Base-by-base conservation (phyloP, 2,888 invertebrate species). In the Lepas anatifera region DNA sequence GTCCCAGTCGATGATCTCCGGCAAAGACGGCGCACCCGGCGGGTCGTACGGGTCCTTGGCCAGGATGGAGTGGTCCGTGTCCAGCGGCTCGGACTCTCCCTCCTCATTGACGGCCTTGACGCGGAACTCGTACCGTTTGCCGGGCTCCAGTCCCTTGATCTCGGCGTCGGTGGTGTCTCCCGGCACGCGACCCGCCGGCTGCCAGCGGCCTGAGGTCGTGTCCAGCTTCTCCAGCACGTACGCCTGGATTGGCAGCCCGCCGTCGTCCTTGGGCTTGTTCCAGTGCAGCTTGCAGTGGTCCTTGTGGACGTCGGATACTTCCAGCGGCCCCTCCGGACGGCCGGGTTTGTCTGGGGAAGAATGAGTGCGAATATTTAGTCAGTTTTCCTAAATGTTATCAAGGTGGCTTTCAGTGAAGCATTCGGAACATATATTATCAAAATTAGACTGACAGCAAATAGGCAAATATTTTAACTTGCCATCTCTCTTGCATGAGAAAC, bases 1-100 rank as follows among this genome's bases (percentile, higher is more conserved):
- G 76, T 92, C 90, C 88, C 90, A 95, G 80, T 95, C 95, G 73
- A 88, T 86, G 69, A 94, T 88, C 79, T 93, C 92, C 1, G 94
- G 95, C 50, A 94, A 81, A n/a, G 94, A 94, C 71, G 94, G 94
- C 2, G 92, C 86, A 1, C 90, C 87, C 16, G 95, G 89, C 69
- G 89, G 84, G 80, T 94, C 97, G 81, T 87, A 99, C 27, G 99
- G 98, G 86, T 99, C 98, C 83, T 99, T 99, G 70, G 99, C 98
- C 22, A 95, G 80, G 71, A 90, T 90, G 0, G 92, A 87, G 46
- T 87, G 86, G 76, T 95, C 94, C 0, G 74, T 72, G 75, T 92
- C 92, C 64, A 99, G 81, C 10, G 97, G 95, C 76, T 97, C 97
- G 0, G 96, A 96, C 80, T 94, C 94, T 7, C 99, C 99, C 80